Conservation (phyloP, 1,140 invertebrate species). For the Meloidogyne floridensis region DNA sequence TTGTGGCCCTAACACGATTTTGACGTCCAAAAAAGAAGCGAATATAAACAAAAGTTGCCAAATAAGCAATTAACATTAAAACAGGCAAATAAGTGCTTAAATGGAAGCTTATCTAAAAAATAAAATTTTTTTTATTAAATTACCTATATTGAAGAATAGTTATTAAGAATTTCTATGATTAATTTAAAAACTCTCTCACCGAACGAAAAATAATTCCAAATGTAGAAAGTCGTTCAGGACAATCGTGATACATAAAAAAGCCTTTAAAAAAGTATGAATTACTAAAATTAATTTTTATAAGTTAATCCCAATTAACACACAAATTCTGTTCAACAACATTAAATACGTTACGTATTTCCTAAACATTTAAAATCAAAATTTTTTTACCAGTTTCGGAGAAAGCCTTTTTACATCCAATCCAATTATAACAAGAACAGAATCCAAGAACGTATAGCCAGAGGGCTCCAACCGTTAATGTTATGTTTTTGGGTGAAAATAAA, state of each 20-base stretch:
- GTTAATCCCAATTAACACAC: too few species aligned
- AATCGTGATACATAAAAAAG: conserved; percentile 29
- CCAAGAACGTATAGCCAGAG: conserved; percentile 17
- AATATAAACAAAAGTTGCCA: conserved; percentile 12
- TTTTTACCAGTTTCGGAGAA: conserved; percentile 24
- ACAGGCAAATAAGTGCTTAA: conserved; percentile 26
- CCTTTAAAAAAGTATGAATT: not conserved
- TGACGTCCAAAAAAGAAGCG: conserved; percentile 19
- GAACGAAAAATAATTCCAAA: not conserved
- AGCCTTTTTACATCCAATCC: conserved; percentile 21
- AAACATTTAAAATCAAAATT: not conserved
- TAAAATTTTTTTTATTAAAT: not conserved
- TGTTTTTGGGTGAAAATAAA: conserved; percentile 3
- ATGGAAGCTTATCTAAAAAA: conserved; percentile 1
- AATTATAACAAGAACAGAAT: conserved; percentile 27
- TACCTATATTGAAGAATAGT: too few species aligned
- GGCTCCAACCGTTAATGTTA: not conserved
- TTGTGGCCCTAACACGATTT: conserved; percentile 8
- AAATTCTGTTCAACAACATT: too few species aligned
- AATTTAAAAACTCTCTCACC: not conserved
- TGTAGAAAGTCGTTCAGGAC: not conserved
- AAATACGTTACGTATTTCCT: too few species aligned
- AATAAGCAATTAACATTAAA: conserved; percentile 22
- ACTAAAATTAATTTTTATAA: not conserved
- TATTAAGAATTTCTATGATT: too few species aligned